A percentile compares a stretch with the other conserved stretches of the same genome.
Conservation (phyloP, 2,113 vertebrate genomes). For the Pteronura brasiliensis region DNA sequence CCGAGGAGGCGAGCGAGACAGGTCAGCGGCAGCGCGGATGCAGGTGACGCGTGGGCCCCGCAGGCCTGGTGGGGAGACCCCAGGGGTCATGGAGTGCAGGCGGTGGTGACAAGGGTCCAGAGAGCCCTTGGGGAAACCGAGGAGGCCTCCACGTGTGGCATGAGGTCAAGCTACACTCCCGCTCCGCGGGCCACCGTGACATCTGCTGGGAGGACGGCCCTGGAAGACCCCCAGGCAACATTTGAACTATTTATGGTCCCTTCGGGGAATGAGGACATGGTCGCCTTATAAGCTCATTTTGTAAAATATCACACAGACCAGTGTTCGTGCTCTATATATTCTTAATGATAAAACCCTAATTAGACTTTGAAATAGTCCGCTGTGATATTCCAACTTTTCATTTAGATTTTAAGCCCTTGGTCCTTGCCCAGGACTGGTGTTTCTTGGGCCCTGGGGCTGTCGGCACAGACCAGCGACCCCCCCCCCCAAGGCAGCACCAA, state of each 20-base stretch:
- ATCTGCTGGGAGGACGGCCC: fast-evolving
- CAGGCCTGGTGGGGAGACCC: not conserved
- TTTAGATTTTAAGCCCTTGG: not conserved
- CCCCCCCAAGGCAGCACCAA: fast-evolving
- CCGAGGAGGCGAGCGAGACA: fast-evolving
- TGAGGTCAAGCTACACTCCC: fast-evolving
- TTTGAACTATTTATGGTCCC: fast-evolving
- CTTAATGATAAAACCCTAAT: not conserved
- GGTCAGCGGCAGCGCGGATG: not conserved
- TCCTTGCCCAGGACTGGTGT: not conserved
- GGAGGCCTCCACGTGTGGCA: fast-evolving
- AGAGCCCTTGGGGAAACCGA: fast-evolving
- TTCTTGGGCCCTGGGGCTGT: fast-evolving
- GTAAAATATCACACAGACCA: not conserved
- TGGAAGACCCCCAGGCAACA: fast-evolving
- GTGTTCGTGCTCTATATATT: not conserved
- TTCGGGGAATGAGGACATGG: not conserved
- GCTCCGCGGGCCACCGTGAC: fast-evolving
- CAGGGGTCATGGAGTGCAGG: not conserved
- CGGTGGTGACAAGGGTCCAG: fast-evolving
- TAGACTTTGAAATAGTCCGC: not conserved
- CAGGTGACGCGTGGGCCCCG: not conserved
- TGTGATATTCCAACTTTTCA: not conserved
- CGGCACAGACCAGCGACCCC: fast-evolving
- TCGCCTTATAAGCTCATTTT: not conserved